Conservation (phyloP, 2,797 vertebrate species). For the Micrastur ruficollis region DNA sequence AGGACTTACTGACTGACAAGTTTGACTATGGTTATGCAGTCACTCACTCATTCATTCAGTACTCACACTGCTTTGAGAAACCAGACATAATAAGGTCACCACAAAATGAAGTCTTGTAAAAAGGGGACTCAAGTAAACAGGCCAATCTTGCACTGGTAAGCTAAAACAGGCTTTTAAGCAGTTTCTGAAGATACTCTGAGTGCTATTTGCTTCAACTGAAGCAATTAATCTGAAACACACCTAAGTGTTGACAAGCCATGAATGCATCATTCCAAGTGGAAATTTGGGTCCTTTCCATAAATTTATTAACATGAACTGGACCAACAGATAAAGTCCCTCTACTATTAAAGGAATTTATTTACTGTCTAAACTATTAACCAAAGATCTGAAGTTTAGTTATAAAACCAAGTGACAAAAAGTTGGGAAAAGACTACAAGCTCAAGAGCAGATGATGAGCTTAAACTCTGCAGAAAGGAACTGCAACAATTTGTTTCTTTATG, state of each 20-base stretch:
- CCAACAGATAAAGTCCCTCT: neutral
- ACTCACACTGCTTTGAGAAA: neutral
- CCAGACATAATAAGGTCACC: neutral
- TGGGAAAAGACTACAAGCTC: neutral
- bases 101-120: neutral
- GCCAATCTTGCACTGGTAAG: neutral
- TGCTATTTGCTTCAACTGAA: neutral
- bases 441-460: neutral
- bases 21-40: neutral
- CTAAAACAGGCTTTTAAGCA: neutral
- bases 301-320: neutral
- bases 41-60: neutral
- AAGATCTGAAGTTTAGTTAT: neutral
- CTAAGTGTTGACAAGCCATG: neutral
- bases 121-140: neutral
- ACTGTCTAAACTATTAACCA: neutral
- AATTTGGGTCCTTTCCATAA: neutral
- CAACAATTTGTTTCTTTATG: neutral
- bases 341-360: neutral
- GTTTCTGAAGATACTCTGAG: neutral
- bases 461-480: neutral
- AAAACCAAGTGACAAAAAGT: neutral
- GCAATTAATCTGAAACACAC: neutral
- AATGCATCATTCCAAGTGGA: neutral
- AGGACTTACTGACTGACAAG: neutral